Evolutionary conservation across 2,797 vertebrate genomes (phyloP), one percentile per base, ranked within the genome.

Genomic region (Lithobates pipiens): DNA sequence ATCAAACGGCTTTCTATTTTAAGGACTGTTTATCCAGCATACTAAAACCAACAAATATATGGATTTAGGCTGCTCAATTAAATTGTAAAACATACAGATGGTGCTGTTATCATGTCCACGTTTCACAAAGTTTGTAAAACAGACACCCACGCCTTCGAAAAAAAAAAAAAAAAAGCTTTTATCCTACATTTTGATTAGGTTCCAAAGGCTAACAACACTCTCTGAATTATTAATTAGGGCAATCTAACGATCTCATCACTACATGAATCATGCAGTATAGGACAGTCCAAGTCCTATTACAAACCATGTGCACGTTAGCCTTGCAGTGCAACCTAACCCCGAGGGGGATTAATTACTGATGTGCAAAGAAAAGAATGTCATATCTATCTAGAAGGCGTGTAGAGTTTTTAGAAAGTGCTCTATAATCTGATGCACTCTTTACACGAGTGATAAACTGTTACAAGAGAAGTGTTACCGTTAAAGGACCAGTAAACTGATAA

Each of bases 181-280:
- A 87, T 87, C 86, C 80, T 68, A 83, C 63, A 79, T 50, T 83
- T 87, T 87, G 86, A 87, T 75, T 78, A 80, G 27, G 69, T 0
- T 82, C 65, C 69, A 89, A 87, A 83, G 54, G 79, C 77, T 87
- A 86, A 9, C 29, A 0, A 0, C 57, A 36, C 57, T n/a, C 84
- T 70, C 46, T 88, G 46, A 86, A 86, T 76, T 44, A 77, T 73
- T 82, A 89, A 77, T 80, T 76, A 80, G 68, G 78, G 77, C 86
- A 78, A 88, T 86, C 88, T 86, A 46, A 50, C 69, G 79, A 89
- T 71, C 76, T 77, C 78, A 79, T 88, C 67, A 76, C 61, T 73
- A 78, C 71, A 76, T 82, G 80, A 80, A 82, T 82, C 71, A 76
- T 73, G 61, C 79, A 88, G 71, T 76, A 76, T 68, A 6, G 15